Base-by-base conservation (phyloP, 2,888 invertebrate genomes). In the Clusia tigrina region DNA sequence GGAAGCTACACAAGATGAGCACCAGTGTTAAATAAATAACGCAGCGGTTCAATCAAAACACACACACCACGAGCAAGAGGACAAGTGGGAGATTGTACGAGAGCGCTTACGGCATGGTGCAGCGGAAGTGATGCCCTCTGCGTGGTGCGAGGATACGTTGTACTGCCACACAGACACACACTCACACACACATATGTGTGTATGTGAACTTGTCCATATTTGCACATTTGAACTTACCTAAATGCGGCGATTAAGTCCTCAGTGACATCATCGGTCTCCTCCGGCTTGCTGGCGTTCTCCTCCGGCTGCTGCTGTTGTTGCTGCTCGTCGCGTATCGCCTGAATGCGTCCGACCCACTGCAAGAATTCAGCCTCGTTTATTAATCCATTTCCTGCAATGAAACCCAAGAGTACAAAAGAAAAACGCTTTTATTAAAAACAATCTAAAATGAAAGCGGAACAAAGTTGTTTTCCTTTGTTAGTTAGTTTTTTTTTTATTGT, bases 171-270 rank as follows among this genome's bases (percentile, higher is more conserved):
- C n/a, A 3, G n/a, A 42, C 42, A 9, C 9, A 15, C 42, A 9
- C 42, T 15, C 12, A 22, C 24, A 52, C 24, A 5, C 52, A 24
- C 24, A 12, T 20, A n/a, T n/a, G n/a, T n/a, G n/a, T n/a, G n/a
- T n/a, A n/a, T n/a, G n/a, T n/a, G n/a, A n/a, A n/a, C n/a, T n/a
- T n/a, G n/a, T n/a, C n/a, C n/a, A n/a, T n/a, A n/a, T n/a, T n/a
- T n/a, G n/a, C n/a, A n/a, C n/a, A 52, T 17, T 20, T 32, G 20
- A 54, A 68, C 69, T 76, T 77, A 89, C 88, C 88, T 88, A 86
- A 95, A 95, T 73, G 95, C 95, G 64, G 95, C 94, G 74, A 93
- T 87, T 71, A 95, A 86, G 82, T 95, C 94, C 81, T 90, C 89
- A 65, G 89, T 89, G 74, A 89, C 87, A 78, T 90, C 90, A 75